Evolutionary conservation across 2,888 invertebrate species (phyloP), one percentile per base, ranked within the genome.

Genomic region (Masnerella sp.): DNA sequence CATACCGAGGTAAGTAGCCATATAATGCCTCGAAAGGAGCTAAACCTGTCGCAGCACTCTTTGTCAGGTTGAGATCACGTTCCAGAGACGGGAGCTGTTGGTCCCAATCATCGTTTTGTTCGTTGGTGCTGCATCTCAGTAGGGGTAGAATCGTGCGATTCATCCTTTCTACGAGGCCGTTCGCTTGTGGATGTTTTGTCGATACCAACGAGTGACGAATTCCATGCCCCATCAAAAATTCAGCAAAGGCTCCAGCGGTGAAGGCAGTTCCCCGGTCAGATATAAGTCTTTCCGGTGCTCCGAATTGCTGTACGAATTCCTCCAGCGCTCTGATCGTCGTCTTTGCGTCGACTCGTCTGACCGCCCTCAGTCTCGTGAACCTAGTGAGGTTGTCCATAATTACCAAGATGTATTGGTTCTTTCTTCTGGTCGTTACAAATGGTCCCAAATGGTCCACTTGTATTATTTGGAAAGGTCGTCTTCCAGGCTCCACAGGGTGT

Each of bases 371-470:
- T 25, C 12, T 45, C 7, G 45, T 45, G 9, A 18, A 40, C n/a
- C 40, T 17, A 5, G 40, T 40, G n/a, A 40, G 18, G 12, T 18
- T 40, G 18, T 40, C 17, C 45, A 45, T 45, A 12, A 45, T 45
- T 4, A 11, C 59, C 51, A 45, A 14, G 5, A 45, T 5, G 12
- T 25, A 45, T 5, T 25, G 22, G 12, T 45, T 45, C 12, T 45
- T 45, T 8, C 11, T 22, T 7, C 11, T 3, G 1, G 45, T 45
- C 4, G 28, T 12, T 5, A 12, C 25, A 14, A 45, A 45, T n/a
- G 43, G 43, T 43, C 43, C 43, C 8, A 43, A 25, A 43, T 43
- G 43, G 14, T 43, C 43, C 9, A 25, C 4, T 38, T 38, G 15
- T 15, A 38, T 15, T 4, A 1, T 7, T 18, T 9, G 15, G 11